Conservation (phyloP, 2,113 vertebrate genomes). For the Dasyprocta punctata region DNA sequence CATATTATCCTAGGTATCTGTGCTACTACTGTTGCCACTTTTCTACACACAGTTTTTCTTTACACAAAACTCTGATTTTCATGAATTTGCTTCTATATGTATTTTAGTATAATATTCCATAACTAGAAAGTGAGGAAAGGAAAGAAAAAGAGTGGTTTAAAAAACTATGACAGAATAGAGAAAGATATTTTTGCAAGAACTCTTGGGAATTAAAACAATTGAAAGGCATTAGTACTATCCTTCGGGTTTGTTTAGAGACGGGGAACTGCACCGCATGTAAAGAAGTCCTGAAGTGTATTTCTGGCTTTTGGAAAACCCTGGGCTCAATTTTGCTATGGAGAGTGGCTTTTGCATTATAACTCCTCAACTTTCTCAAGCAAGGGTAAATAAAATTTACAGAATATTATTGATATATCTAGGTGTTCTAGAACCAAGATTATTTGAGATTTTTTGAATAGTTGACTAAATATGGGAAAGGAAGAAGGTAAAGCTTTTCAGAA, state of each 20-base stretch:
- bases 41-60: background rate
- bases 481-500: background rate
- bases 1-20: background rate
- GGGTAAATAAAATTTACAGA: background rate
- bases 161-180: background rate
- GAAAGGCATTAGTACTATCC: background rate
- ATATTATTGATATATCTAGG: background rate
- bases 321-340: background rate
- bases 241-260: background rate
- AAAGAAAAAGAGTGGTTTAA: background rate
- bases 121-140: background rate
- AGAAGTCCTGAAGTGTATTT: background rate
- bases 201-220: background rate
- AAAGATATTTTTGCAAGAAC: slow-evolving; percentile 22
- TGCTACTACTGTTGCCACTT: background rate
- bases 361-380: background rate
- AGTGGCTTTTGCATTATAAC: background rate
- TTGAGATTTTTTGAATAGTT: background rate
- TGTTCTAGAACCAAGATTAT: background rate
- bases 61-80: background rate
- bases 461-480: background rate
- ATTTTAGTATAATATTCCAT: background rate
- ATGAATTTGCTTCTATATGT: background rate
- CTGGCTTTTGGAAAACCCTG: background rate
- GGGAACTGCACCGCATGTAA: background rate